Percentiles rank a stretch among this genome's conserved stretches.
Evolutionary conservation across 2,797 vertebrate genomes (phyloP).

Genomic region (Nannoperca australis): DNA sequence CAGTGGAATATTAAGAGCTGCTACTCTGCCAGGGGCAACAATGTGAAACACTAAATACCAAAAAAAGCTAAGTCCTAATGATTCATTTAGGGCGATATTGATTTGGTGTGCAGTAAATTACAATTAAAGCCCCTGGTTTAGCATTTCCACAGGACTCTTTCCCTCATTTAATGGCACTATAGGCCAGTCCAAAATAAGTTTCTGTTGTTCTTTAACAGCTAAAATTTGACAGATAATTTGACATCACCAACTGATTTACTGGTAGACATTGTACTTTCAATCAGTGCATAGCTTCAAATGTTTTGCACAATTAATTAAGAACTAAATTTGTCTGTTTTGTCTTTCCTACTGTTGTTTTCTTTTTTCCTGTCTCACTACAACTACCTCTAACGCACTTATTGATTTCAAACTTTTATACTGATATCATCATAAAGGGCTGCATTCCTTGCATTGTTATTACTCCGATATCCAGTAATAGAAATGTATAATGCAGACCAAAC

Average conservation of each 20-base stretch:
- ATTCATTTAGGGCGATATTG: slow-evolving; percentile 66
- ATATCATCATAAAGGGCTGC: slow-evolving; percentile 2
- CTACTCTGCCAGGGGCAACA: slow-evolving; percentile 66
- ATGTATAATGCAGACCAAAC: neutral
- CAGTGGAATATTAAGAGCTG: slow-evolving; percentile 71
- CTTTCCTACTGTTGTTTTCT: neutral
- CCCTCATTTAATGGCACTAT: slow-evolving; percentile 6
- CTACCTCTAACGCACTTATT: neutral
- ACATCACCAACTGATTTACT: neutral
- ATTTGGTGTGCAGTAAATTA: slow-evolving; percentile 56
- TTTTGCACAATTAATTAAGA: slow-evolving; percentile 5
- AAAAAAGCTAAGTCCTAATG: slow-evolving; percentile 56
- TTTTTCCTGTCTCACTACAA: neutral
- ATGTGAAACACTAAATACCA: slow-evolving; percentile 74
- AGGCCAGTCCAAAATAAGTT: neutral
- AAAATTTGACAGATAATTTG: neutral
- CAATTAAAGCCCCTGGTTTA: slow-evolving; percentile 39
- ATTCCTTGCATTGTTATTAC: neutral
- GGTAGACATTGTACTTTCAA: neutral
- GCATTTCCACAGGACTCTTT: slow-evolving; percentile 20
- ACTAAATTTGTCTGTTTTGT: neutral
- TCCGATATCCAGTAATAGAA: neutral
- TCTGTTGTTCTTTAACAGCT: slow-evolving; percentile 5
- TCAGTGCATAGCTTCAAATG: neutral
- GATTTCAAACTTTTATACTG: neutral